Evolutionary conservation across 2,888 invertebrate species (phyloP).

Genomic region (Pyrochroa serraticornis): DNA sequence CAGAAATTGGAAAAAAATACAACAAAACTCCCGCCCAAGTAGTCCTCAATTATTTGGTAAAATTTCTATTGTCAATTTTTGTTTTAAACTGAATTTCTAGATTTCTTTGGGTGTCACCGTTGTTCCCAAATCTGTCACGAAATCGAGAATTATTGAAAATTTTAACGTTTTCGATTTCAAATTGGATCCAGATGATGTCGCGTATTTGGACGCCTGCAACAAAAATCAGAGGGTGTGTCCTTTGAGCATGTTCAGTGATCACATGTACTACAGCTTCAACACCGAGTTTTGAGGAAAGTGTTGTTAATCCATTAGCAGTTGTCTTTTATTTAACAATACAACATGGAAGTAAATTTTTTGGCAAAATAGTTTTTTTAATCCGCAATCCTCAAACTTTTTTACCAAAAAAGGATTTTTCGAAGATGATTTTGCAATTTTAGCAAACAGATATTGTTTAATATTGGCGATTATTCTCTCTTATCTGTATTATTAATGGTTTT

Average conservation of each 20-base stretch:
- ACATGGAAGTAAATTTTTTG: no score
- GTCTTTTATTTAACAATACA: not conserved
- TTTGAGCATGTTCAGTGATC: conserved; percentile 45
- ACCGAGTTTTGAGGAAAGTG: conserved; percentile 42
- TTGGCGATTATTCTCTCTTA: not conserved
- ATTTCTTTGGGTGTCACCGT: conserved; percentile 58
- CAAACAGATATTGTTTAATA: not conserved
- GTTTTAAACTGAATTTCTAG: conserved; percentile 27
- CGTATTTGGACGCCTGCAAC: conserved; percentile 71
- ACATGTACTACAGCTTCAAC: conserved; percentile 55
- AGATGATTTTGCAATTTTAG: no score
- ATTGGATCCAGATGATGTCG: conserved; percentile 70
- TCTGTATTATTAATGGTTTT: not conserved
- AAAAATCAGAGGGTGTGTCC: conserved; percentile 67
- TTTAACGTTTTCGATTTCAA: conserved; percentile 78
- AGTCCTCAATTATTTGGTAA: conserved; percentile 69
- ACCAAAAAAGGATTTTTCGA: no score
- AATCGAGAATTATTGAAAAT: conserved; percentile 72
- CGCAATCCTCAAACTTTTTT: no score
- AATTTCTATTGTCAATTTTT: not conserved
- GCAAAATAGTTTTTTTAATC: no score
- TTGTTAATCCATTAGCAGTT: not conserved
- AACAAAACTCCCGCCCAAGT: conserved; percentile 70
- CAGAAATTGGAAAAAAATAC: conserved; percentile 65
- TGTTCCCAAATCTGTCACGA: conserved; percentile 84